A percentile compares a stretch with the other conserved stretches of the same genome.
Conservation (phyloP, 2,888 invertebrate genomes). For the Apotomis turbidana region DNA sequence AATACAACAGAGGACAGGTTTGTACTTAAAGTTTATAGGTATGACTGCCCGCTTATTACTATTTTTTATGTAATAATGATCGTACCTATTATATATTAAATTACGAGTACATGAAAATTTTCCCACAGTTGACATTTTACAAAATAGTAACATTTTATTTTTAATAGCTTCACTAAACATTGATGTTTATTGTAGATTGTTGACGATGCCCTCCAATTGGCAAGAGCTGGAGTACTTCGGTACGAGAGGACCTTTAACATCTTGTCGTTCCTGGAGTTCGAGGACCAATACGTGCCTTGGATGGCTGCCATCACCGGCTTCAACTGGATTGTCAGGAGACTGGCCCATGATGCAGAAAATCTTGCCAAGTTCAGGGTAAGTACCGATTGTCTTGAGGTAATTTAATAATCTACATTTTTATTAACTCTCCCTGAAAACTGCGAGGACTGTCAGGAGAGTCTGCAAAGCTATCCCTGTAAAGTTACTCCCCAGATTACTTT, state of each 20-base stretch:
- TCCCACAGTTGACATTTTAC: no score
- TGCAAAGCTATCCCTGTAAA: no score
- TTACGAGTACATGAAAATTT: no score
- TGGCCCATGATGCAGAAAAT: constrained; percentile 51
- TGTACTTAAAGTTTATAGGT: not conserved
- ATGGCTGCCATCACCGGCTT: constrained; percentile 74
- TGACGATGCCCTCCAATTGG: constrained; percentile 82
- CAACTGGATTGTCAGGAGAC: constrained; percentile 52
- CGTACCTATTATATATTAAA: no score
- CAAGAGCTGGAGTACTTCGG: constrained; percentile 68
- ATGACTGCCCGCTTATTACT: not conserved
- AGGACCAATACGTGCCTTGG: constrained; percentile 85
- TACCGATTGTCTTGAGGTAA: not conserved
- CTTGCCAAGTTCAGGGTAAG: constrained; percentile 45
- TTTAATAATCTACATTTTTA: no score
- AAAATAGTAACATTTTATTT: not conserved
- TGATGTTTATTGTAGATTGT: constrained; percentile 54
- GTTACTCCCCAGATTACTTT: no score
- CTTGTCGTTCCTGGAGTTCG: constrained; percentile 71
- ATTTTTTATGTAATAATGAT: no score
- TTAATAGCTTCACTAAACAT: not conserved
- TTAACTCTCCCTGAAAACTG: no score
- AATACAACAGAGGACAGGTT: constrained; percentile 87
- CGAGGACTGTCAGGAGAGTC: no score
- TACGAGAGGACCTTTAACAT: constrained; percentile 77